phyloP scores from a whole-genome alignment of 2,113 vertebrate species.

The Nansenia antarctica region DNA sequence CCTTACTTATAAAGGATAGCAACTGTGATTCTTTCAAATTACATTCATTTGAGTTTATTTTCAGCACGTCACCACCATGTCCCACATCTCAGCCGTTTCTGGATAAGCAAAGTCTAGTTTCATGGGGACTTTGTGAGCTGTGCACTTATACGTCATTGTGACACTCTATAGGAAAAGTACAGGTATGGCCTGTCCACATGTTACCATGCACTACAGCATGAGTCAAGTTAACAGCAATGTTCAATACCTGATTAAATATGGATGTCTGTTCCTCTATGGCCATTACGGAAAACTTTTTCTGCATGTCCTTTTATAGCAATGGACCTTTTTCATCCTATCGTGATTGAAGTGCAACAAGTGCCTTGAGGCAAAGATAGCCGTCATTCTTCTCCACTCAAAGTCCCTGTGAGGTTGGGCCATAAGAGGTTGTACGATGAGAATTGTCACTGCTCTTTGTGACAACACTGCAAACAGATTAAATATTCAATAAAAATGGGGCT shows the following conservation, averaged over 20 bases:
- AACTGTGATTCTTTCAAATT: background rate
- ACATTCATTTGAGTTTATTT: no score
- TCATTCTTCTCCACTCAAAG: background rate
- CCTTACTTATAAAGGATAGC: background rate
- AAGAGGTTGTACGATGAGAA: background rate
- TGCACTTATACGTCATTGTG: background rate
- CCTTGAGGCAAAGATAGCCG: constrained; percentile 12
- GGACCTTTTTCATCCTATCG: constrained; percentile 6
- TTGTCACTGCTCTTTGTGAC: constrained; percentile 34
- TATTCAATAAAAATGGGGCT: constrained; percentile 46
- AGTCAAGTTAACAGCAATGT: constrained; percentile 28
- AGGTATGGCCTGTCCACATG: background rate
- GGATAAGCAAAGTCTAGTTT: background rate
- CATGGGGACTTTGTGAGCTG: background rate
- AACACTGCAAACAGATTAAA: constrained; percentile 44
- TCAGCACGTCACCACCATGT: background rate
- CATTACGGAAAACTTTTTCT: constrained; percentile 10
- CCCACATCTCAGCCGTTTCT: background rate
- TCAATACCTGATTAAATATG: constrained; percentile 60
- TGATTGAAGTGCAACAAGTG: constrained; percentile 33
- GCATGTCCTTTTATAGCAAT: constrained; percentile 10
- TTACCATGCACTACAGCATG: constrained; percentile 4
- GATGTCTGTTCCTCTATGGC: constrained; percentile 41
- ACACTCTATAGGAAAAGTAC: background rate
- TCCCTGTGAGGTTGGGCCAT: background rate